Evolutionary conservation across 2,797 vertebrate species (phyloP).

Genomic region (Myripristis murdjan): DNA sequence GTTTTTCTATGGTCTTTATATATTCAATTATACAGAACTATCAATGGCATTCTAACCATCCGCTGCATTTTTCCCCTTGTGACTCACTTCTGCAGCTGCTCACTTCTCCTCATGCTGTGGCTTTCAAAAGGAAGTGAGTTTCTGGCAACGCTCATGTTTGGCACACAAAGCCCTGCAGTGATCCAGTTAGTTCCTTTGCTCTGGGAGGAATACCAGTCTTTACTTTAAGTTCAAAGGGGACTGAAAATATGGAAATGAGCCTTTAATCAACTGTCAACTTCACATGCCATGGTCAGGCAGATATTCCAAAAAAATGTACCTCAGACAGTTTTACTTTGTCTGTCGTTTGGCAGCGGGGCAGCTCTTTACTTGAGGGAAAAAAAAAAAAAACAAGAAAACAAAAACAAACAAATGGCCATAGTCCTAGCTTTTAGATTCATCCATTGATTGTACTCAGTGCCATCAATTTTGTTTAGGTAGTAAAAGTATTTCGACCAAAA

Average conservation of each 20-base stretch:
- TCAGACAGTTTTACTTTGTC: slow-evolving; percentile 41
- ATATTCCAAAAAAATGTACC: slow-evolving; percentile 42
- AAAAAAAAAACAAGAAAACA: not conserved
- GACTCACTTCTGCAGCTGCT: slow-evolving; percentile 82
- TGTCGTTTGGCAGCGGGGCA: slow-evolving; percentile 29
- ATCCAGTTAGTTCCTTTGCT: slow-evolving; percentile 62
- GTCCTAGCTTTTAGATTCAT: slow-evolving; percentile 12
- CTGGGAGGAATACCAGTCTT: slow-evolving; percentile 55
- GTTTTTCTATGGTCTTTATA: slow-evolving; percentile 39
- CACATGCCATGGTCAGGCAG: slow-evolving; percentile 21
- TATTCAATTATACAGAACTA: slow-evolving; percentile 72
- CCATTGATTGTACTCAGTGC: slow-evolving; percentile 8
- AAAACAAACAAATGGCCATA: not conserved
- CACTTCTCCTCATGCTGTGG: slow-evolving; percentile 53
- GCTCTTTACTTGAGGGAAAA: slow-evolving; percentile 2
- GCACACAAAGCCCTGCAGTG: slow-evolving; percentile 62
- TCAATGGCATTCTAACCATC: slow-evolving; percentile 74
- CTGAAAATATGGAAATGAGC: slow-evolving; percentile 66
- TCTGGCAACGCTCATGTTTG: slow-evolving; percentile 67
- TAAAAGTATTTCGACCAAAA: not conserved
- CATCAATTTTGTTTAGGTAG: not conserved
- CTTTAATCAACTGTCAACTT: slow-evolving; percentile 59
- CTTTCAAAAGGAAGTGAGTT: slow-evolving; percentile 75
- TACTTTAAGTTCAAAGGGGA: slow-evolving; percentile 50
- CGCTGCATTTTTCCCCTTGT: slow-evolving; percentile 68